phyloP scores from a whole-genome alignment of 2,888 invertebrate species.

The Masnerella sp. region DNA sequence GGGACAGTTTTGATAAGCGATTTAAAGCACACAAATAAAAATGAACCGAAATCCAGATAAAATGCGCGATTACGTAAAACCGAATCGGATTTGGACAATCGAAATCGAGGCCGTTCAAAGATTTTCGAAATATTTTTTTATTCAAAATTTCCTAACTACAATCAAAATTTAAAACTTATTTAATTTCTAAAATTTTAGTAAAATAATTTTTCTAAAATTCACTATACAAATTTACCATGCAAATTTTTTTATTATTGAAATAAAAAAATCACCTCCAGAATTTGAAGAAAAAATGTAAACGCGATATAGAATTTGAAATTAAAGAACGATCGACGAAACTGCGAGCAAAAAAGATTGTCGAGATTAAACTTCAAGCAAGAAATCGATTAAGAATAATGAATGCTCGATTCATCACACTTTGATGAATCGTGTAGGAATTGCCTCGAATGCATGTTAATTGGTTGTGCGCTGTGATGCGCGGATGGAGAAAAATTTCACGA shows the following conservation, averaged over 20 bases:
- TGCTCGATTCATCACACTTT: conserved; percentile 55
- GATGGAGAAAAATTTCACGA: conserved; percentile 43
- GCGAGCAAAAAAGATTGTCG: conserved; percentile 15
- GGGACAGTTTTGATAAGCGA: conserved; percentile 27
- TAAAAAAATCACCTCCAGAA: no score
- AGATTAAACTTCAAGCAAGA: conserved; percentile 33
- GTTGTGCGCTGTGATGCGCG: conserved; percentile 44
- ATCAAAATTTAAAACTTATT: no score
- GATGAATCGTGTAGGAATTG: conserved; percentile 56
- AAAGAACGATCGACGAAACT: not conserved
- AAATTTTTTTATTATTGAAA: no score
- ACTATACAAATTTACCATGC: no score
- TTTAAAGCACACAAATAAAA: not conserved
- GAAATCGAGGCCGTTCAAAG: conserved; percentile 40
- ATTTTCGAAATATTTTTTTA: conserved; percentile 1
- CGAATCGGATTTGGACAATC: conserved; percentile 43
- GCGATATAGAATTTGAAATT: conserved; percentile 1
- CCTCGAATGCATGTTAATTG: conserved; percentile 57
- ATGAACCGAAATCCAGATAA: conserved; percentile 27
- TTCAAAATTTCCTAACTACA: no score
- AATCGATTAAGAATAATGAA: conserved; percentile 62
- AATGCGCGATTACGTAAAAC: conserved; percentile 31
- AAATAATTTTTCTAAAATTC: no score
- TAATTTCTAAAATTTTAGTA: no score
- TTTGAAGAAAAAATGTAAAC: not conserved